phyloP scores from a whole-genome alignment of 1,140 invertebrate species.

The Caenorhabditis inopinata region DNA sequence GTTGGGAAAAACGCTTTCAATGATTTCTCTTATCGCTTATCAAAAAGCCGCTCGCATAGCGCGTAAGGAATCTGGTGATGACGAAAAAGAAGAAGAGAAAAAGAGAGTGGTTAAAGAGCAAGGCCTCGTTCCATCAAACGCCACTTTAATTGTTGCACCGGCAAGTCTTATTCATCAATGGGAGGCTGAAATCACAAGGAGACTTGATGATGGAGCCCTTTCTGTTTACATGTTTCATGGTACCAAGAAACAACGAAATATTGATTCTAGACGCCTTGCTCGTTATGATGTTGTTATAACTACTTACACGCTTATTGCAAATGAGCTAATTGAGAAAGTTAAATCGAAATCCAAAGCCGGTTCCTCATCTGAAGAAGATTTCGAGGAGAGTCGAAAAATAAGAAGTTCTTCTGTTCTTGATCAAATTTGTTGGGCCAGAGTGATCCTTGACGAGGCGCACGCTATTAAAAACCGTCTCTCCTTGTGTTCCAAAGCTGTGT shows the following conservation, averaged over 20 bases:
- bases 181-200: constrained; percentile 77
- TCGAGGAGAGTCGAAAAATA: constrained; percentile 14
- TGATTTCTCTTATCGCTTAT: constrained; percentile 78
- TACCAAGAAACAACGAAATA: constrained; percentile 72
- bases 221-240: constrained; percentile 80
- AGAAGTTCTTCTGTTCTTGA: constrained; percentile 69
- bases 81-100: constrained; percentile 53
- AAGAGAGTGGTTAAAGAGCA: constrained; percentile 57
- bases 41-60: constrained; percentile 56
- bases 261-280: constrained; percentile 67
- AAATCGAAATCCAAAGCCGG: constrained; percentile 42
- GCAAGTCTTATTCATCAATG: constrained; percentile 78
- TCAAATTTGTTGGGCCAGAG: constrained; percentile 77
- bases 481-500: constrained; percentile 75
- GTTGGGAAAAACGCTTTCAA: constrained; percentile 83
- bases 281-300: constrained; percentile 70
- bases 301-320: constrained; percentile 69
- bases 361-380: constrained; percentile 55
- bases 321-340: constrained; percentile 67
- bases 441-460: constrained; percentile 91
- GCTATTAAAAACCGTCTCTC: constrained; percentile 83
- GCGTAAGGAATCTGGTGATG: constrained; percentile 31
- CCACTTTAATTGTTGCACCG: constrained; percentile 84
- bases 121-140: constrained; percentile 67
- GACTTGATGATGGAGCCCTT: constrained; percentile 72